phyloP scores from a whole-genome alignment of 2,888 invertebrate genomes.

The Sympetrum striolatum region DNA sequence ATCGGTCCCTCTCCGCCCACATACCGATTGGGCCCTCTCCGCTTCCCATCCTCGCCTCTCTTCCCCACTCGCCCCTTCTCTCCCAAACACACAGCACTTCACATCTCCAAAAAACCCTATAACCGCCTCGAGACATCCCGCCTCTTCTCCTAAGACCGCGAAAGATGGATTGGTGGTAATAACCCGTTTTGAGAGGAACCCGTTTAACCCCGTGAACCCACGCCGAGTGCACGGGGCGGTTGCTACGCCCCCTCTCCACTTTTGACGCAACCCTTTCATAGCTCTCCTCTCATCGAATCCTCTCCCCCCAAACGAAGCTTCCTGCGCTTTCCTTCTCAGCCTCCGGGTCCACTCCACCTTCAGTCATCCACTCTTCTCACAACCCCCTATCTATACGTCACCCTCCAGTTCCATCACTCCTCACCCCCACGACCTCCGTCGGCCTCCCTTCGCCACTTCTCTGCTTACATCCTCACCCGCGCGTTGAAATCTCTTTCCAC shows the following conservation, averaged over 20 bases:
- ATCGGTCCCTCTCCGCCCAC: not conserved
- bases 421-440: not conserved
- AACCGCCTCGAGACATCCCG: constrained; percentile 10
- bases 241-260: constrained; percentile 19
- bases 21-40: not conserved
- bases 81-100: not conserved
- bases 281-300: not conserved
- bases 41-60: not conserved
- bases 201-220: constrained; percentile 41
- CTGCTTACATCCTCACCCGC: not conserved
- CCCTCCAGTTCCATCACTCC: not conserved
- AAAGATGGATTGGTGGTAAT: constrained; percentile 43
- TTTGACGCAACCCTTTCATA: not conserved
- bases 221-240: constrained; percentile 21
- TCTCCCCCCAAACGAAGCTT: not conserved
- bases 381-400: not conserved
- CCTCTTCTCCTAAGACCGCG: constrained; percentile 3
- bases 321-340: not conserved
- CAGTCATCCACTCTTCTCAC: not conserved
- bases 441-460: not conserved
- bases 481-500: constrained; percentile 31
- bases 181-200: constrained; percentile 40
- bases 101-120: constrained; percentile 5
- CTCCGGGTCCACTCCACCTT: constrained; percentile 24
- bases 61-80: not conserved